phyloP scores from a whole-genome alignment of 2,797 vertebrate genomes.

The Girardinus metallicus region DNA sequence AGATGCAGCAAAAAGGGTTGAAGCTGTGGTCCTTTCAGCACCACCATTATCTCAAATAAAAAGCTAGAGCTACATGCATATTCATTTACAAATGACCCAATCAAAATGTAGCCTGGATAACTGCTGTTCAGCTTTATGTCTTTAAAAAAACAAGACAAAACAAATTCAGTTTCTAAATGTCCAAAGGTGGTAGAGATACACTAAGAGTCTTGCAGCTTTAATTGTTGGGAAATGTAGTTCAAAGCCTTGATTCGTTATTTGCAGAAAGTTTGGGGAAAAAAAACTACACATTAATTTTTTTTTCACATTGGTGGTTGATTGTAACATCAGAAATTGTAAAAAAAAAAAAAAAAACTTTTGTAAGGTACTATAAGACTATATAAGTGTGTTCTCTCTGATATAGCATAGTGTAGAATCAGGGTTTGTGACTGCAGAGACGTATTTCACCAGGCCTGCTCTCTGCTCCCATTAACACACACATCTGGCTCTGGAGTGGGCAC shows the following conservation, averaged over 20 bases:
- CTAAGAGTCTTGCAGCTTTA: neutral
- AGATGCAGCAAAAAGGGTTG: neutral
- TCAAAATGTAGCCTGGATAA: neutral
- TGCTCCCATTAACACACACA: neutral
- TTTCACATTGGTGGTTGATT: neutral
- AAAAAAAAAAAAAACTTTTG: neutral
- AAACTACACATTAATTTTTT: no score
- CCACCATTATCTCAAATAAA: neutral
- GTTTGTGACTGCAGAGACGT: neutral
- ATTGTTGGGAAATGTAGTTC: neutral
- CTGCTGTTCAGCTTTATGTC: neutral
- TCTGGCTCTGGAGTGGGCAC: neutral
- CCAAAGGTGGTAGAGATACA: neutral
- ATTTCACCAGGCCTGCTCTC: neutral
- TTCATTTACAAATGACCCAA: neutral
- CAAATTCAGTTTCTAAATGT: neutral
- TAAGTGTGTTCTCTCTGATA: neutral
- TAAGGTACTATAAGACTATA: neutral
- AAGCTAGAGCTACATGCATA: neutral
- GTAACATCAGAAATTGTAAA: neutral
- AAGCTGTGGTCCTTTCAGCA: neutral
- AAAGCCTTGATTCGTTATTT: neutral
- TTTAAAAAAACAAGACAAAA: neutral
- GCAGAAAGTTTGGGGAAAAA: neutral
- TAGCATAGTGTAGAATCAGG: neutral